Conservation (phyloP, 2,113 vertebrate genomes). For the Ciconia maguari region DNA sequence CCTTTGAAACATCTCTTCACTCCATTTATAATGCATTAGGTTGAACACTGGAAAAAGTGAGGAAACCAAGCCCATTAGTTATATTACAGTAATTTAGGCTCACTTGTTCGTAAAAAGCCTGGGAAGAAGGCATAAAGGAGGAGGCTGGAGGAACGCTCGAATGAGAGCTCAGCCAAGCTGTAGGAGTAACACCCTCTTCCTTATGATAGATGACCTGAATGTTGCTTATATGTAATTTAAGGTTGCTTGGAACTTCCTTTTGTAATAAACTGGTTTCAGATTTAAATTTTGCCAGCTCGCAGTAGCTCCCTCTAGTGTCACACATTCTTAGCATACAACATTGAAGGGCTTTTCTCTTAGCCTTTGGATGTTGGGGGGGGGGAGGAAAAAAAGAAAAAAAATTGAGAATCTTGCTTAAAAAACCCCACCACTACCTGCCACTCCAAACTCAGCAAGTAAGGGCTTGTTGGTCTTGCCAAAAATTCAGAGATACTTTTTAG, state of each 20-base stretch:
- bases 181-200: background rate
- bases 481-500: background rate
- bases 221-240: background rate
- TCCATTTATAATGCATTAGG: background rate
- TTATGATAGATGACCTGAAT: background rate
- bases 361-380: background rate
- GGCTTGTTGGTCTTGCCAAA: background rate
- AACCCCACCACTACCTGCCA: accelerated
- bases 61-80: background rate
- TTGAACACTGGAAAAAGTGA: background rate
- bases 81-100: background rate
- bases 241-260: background rate
- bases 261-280: background rate
- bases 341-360: background rate
- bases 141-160: background rate
- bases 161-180: background rate
- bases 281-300: background rate
- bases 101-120: background rate
- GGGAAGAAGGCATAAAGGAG: background rate
- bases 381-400: accelerated
- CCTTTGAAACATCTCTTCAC: background rate
- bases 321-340: background rate
- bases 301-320: background rate
- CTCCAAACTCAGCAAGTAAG: background rate
- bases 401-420: background rate